Evolutionary conservation across 2,888 invertebrate species (phyloP).

Genomic region (Drosophila neonasuta): DNA sequence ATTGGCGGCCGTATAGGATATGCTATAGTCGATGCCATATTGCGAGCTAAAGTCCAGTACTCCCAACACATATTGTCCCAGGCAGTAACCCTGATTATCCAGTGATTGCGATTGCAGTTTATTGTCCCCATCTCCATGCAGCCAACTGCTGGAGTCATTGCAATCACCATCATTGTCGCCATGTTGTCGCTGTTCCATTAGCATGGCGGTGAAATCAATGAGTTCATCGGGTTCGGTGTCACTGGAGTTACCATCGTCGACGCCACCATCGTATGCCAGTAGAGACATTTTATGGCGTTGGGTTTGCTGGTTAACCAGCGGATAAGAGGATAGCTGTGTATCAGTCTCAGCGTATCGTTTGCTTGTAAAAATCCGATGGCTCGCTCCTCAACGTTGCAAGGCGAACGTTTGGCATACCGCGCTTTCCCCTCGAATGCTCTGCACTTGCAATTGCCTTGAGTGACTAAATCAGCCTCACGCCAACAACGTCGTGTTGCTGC

Average conservation of each 20-base stretch:
- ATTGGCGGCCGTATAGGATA: slow-evolving; percentile 94
- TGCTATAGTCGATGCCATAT: slow-evolving; percentile 93
- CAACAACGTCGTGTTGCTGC: slow-evolving; percentile 25
- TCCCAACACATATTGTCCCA: slow-evolving; percentile 90
- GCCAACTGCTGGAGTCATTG: slow-evolving; percentile 27
- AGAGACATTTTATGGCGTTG: slow-evolving; percentile 50
- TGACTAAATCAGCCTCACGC: not conserved
- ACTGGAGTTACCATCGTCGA: slow-evolving; percentile 45
- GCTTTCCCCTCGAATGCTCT: slow-evolving; percentile 16
- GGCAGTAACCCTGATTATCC: slow-evolving; percentile 58
- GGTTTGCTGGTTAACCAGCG: slow-evolving; percentile 6
- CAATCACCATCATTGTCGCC: slow-evolving; percentile 9
- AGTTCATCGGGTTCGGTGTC: slow-evolving; percentile 65
- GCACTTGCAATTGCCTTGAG: not conserved
- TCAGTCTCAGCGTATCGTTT: slow-evolving; percentile 41
- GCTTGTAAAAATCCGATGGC: slow-evolving; percentile 25
- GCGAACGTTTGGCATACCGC: slow-evolving; percentile 49
- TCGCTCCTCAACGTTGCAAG: slow-evolving; percentile 35
- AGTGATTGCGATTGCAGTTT: slow-evolving; percentile 40
- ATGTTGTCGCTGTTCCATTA: slow-evolving; percentile 43
- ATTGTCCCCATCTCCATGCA: slow-evolving; percentile 35
- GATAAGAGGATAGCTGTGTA: slow-evolving; percentile 24
- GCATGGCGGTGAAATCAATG: slow-evolving; percentile 67
- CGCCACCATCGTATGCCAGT: slow-evolving; percentile 39
- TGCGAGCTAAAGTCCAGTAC: slow-evolving; percentile 94